Evolutionary conservation across 37 sponge, comb jelly and placozoan species (phyloP).

Genomic region (Ianthella basta): DNA sequence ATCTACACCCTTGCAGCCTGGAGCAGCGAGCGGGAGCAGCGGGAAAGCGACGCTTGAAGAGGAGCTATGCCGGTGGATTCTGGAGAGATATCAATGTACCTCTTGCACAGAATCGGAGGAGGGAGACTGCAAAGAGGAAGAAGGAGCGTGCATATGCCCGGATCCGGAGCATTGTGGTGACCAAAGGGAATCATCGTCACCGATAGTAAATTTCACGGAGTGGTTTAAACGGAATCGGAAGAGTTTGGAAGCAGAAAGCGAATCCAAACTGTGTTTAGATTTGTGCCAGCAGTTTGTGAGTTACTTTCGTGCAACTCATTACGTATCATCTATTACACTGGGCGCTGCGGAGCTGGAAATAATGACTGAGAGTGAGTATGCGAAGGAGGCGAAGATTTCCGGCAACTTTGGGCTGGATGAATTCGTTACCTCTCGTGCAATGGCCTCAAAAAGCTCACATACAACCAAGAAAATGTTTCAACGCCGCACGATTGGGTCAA

Average conservation of each 20-base stretch:
- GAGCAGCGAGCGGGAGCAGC: too few species aligned
- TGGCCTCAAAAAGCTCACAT: constrained; percentile 27
- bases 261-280: too few species aligned
- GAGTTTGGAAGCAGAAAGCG: too few species aligned
- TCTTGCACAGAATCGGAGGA: too few species aligned
- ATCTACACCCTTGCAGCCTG: too few species aligned
- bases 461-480: too few species aligned
- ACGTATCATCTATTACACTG: constrained; percentile 54
- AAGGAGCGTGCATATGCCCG: too few species aligned
- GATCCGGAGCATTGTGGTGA: too few species aligned
- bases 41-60: constrained; percentile 40
- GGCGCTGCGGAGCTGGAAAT: constrained; percentile 61
- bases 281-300: constrained; percentile 50
- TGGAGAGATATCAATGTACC: constrained; percentile 41
- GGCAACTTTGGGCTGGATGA: constrained; percentile 2
- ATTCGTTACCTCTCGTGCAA: constrained; percentile 10
- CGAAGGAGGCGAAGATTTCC: background rate
- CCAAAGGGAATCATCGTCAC: too few species aligned
- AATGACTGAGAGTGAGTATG: constrained; percentile 50
- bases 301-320: constrained; percentile 62
- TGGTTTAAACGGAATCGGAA: too few species aligned
- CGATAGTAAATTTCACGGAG: background rate
- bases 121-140: too few species aligned
- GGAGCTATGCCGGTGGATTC: constrained; percentile 50
- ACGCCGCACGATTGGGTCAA: constrained; percentile 35